Evolutionary conservation across 92 coral and sea anemone genomes (phyloP), one percentile per base, ranked within the genome.

Genomic region (Palythoa heliodiscus): DNA sequence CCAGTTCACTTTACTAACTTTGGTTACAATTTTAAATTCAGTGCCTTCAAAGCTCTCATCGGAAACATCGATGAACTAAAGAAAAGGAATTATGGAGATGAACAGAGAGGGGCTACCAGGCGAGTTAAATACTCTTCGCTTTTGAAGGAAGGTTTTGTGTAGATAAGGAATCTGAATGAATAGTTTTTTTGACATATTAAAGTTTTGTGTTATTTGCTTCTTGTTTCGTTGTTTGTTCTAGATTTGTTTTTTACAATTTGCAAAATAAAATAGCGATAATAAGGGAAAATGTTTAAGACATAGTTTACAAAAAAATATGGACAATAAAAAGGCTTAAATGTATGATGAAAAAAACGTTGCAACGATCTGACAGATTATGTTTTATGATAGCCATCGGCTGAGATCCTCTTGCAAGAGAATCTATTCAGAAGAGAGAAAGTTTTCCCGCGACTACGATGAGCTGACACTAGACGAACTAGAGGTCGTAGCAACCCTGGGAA

Each of bases 41-140:
- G 69, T n/a, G 69, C 69, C 69, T 63, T 63, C 23, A 63, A 63
- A 23, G 25, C 95, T 19, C 84, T 94, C 55, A 94, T 96, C 88
- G 99, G 99, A 17, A 93, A 96, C 83, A 78, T 92, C 5, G 90
- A 96, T 73, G 99, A 96, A 63, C 89, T 96, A 8, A 89, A 85
- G 74, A 90, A 96, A 50, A 94, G 92, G 71, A 93, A 94, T 52
- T 96, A 96, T 73, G 99, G 99, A 9, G 99, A 96, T 79, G 91
- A 89, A 23, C 95, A 95, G 78, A 88, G 99, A 43, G 99, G 99
- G 35, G 99, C 91, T 29, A 87, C 87, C 23, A 90, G 97, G 99
- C 92, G 76, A 23, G 80, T 52, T 43, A 52, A 61, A 11, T 55
- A 11, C 19, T 12, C 61, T 12, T 55, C 10, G 14, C 13, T 54